Evolutionary conservation across 2,797 vertebrate species (phyloP).

Genomic region (Enteromius paludinosus): DNA sequence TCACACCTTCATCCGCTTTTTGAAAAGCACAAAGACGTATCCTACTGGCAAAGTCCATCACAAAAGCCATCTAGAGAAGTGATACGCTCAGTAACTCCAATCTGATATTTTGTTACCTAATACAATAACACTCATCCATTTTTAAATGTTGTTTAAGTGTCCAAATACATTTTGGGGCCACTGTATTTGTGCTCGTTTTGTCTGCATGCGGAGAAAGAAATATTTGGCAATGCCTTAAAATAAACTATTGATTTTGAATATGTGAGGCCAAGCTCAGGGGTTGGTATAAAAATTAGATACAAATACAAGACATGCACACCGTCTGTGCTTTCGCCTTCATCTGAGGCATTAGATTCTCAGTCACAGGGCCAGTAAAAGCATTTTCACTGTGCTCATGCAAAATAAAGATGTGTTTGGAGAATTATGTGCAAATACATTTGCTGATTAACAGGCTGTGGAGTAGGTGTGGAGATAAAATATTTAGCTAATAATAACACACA

Average conservation of each 20-base stretch:
- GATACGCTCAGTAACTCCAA: neutral
- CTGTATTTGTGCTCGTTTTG: neutral
- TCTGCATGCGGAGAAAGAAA: neutral
- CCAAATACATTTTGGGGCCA: conserved; percentile 1
- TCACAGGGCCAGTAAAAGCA: neutral
- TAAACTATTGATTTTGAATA: conserved; percentile 48
- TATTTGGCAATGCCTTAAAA: conserved; percentile 41
- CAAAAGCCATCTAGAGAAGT: conserved; percentile 19
- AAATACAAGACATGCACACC: conserved; percentile 7
- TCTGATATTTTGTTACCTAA: conserved; percentile 4
- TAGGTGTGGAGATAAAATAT: conserved; percentile 23
- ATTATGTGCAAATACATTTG: conserved; percentile 21
- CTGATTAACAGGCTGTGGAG: conserved; percentile 36
- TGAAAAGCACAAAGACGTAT: conserved; percentile 3
- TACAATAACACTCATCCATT: neutral
- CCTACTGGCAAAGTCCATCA: conserved; percentile 12
- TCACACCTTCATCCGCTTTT: conserved; percentile 26
- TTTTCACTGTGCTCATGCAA: conserved; percentile 16
- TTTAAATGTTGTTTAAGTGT: conserved; percentile 5
- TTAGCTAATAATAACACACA: conserved; percentile 26
- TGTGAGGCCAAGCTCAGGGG: neutral
- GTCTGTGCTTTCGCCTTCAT: neutral
- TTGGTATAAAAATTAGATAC: conserved; percentile 11
- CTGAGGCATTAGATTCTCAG: neutral
- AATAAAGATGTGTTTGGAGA: conserved; percentile 14